Percentiles rank a stretch among this genome's conserved stretches.
These are phyloP conservation scores for Myotis myotis DNA, from an alignment of 2,797 vertebrate species.

Conservation along the genomic window DNA sequence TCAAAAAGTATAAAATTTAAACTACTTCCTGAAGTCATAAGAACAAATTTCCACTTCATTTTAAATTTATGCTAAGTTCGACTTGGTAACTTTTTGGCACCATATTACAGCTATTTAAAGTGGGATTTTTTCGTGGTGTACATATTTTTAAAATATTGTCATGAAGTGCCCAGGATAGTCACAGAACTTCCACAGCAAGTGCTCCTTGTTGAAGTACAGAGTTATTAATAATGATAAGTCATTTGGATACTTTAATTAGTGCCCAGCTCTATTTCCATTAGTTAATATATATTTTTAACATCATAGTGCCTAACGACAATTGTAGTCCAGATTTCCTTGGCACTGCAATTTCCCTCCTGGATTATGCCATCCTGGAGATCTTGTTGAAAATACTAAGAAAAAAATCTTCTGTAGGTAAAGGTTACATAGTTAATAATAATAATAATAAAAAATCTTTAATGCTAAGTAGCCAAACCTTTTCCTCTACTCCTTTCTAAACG, in stretches of 20 bases:
- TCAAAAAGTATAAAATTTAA: conserved; percentile 22
- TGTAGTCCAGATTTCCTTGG: conserved; percentile 36
- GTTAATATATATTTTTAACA: conserved; percentile 78
- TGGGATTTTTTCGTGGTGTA: conserved; percentile 72
- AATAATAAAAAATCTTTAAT: conserved; percentile 26
- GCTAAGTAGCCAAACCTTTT: conserved; percentile 30
- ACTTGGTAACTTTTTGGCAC: conserved; percentile 66
- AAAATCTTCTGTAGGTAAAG: conserved; percentile 47
- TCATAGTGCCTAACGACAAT: conserved; percentile 26
- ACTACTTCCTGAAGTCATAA: conserved; percentile 17
- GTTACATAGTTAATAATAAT: neutral
- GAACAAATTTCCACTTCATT: conserved; percentile 49
- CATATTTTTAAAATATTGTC: conserved; percentile 78
- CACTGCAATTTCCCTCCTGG: conserved; percentile 20
- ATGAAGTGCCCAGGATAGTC: conserved; percentile 76
- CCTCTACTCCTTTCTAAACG: neutral
- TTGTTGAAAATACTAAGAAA: conserved; percentile 50
- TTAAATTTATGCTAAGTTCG: conserved; percentile 47
- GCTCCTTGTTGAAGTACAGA: conserved; percentile 68
- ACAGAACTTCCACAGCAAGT: conserved; percentile 76
- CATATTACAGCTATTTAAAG: conserved; percentile 78
- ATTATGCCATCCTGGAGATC: neutral
- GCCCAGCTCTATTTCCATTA: conserved; percentile 74
- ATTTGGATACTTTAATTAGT: conserved; percentile 78
- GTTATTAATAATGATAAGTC: conserved; percentile 80